These are phyloP conservation scores for Microcebus murinus DNA, from an alignment of 2,113 vertebrate species.

Conservation along the genomic window DNA sequence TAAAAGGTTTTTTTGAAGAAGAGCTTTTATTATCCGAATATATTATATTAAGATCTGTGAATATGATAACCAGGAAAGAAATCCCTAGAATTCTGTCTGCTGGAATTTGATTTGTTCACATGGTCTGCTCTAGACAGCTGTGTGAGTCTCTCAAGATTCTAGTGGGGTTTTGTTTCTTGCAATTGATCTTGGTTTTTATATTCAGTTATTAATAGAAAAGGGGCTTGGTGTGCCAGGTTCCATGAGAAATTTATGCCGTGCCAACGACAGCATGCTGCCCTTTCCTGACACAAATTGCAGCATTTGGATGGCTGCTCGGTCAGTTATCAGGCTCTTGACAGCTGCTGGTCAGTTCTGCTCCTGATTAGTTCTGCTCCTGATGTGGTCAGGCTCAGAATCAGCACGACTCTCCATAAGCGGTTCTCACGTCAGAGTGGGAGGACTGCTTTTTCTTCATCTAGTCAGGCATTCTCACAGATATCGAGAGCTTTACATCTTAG, in stretches of 20 bases:
- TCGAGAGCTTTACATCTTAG: background rate
- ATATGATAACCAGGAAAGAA: slow-evolving; percentile 41
- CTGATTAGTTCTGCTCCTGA: background rate
- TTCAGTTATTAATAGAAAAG: background rate
- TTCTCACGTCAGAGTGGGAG: background rate
- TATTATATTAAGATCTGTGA: slow-evolving; percentile 20
- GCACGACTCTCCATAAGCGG: background rate
- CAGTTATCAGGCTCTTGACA: background rate
- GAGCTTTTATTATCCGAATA: slow-evolving; percentile 65
- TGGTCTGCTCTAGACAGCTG: background rate
- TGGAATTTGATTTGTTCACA: background rate
- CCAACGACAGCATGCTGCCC: rapidly evolving
- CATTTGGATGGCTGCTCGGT: background rate
- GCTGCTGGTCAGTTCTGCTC: background rate
- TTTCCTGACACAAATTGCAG: background rate
- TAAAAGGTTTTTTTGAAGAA: slow-evolving; percentile 36
- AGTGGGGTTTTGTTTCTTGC: background rate
- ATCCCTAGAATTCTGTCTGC: slow-evolving; percentile 48
- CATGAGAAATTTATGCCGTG: background rate
- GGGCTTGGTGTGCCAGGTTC: background rate
- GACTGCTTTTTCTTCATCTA: background rate
- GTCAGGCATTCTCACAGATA: background rate
- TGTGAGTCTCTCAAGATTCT: background rate
- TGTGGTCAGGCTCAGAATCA: background rate
- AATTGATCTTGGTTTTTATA: background rate